phyloP scores from a whole-genome alignment of 2,888 invertebrate species.

The Andrena flavipes region DNA sequence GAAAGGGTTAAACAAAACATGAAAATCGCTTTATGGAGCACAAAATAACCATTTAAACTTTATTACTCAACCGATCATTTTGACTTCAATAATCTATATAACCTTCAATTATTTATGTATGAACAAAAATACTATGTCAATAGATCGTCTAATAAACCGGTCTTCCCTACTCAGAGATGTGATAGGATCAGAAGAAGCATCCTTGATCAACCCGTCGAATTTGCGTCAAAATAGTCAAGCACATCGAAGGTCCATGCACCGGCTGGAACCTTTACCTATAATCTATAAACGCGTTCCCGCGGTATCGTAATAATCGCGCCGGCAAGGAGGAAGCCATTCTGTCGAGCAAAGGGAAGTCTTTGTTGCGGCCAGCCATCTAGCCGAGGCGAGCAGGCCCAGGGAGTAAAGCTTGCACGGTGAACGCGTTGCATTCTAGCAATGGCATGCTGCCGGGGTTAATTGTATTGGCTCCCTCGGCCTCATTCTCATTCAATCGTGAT shows the following conservation, averaged over 20 bases:
- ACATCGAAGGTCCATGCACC: neutral
- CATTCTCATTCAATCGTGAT: conserved; percentile 84
- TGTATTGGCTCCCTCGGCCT: conserved; percentile 82
- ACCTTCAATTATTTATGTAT: too few species aligned
- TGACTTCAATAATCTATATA: too few species aligned
- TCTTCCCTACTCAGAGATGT: too few species aligned
- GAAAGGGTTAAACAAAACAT: too few species aligned
- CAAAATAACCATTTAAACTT: too few species aligned
- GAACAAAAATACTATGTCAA: too few species aligned
- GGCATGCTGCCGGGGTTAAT: conserved; percentile 81
- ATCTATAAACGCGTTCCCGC: conserved; percentile 71
- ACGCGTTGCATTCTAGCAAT: conserved; percentile 76
- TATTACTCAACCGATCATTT: too few species aligned
- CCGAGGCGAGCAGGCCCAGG: conserved; percentile 13
- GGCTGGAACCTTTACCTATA: conserved; percentile 68
- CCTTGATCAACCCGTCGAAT: neutral
- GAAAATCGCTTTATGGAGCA: too few species aligned
- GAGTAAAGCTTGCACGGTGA: conserved; percentile 54
- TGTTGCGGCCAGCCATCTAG: conserved; percentile 64
- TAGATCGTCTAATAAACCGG: too few species aligned
- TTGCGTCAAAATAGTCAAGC: neutral
- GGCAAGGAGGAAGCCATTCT: conserved; percentile 31
- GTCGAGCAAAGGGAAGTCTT: conserved; percentile 50
- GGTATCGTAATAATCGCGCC: conserved; percentile 77
- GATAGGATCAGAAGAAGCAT: neutral